A percentile compares a stretch with the other conserved stretches of the same genome.
Conservation (phyloP, 2,888 invertebrate genomes). For the Coelinius sp. region DNA sequence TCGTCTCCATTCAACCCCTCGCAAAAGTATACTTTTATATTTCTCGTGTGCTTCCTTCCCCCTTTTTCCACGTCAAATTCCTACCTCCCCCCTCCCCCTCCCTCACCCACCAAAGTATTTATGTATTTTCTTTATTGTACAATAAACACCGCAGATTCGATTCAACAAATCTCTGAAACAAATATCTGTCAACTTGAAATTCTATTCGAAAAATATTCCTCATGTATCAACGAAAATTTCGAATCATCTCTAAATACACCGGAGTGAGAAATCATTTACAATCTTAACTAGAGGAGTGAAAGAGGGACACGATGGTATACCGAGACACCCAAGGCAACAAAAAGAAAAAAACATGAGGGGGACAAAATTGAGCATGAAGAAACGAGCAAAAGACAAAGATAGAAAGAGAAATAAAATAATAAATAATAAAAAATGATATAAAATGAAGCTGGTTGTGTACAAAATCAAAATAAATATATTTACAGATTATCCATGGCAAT, state of each 20-base stretch:
- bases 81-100: slow-evolving; percentile 44
- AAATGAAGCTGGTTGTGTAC: slow-evolving; percentile 59
- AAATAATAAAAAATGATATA: slow-evolving; percentile 48
- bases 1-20: slow-evolving; percentile 32
- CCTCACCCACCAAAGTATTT: slow-evolving; percentile 39
- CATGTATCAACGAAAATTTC: too few relatives aligned
- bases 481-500: slow-evolving; percentile 68
- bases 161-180: too few relatives aligned
- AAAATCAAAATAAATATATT: slow-evolving; percentile 70
- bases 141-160: slow-evolving; percentile 17
- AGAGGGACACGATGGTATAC: slow-evolving; percentile 41
- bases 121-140: neutral
- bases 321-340: slow-evolving; percentile 28
- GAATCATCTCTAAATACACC: neutral
- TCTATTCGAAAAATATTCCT: too few relatives aligned
- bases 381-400: slow-evolving; percentile 3
- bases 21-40: slow-evolving; percentile 7
- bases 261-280: slow-evolving; percentile 51
- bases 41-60: slow-evolving; percentile 1
- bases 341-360: slow-evolving; percentile 28
- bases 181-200: too few relatives aligned
- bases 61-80: slow-evolving; percentile 16
- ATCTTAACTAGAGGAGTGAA: slow-evolving; percentile 55
- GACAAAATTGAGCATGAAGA: slow-evolving; percentile 11
- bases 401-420: slow-evolving; percentile 40